Base-by-base conservation (phyloP, 2,888 invertebrate species). In the Nasonia oneida region DNA sequence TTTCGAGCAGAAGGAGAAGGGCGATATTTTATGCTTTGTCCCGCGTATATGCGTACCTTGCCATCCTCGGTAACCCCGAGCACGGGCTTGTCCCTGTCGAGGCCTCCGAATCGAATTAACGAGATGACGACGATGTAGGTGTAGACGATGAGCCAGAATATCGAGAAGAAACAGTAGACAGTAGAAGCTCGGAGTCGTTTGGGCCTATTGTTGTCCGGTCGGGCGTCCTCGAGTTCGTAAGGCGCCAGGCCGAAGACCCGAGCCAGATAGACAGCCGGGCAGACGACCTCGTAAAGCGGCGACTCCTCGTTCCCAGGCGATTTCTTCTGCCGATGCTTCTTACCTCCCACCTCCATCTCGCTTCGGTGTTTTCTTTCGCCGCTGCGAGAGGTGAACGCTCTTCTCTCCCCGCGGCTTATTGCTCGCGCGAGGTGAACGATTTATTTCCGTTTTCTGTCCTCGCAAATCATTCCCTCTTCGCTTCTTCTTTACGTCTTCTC, bases 171-270 rank as follows among this genome's bases (percentile, higher is more conserved):
- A 2, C 89, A 84, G 64, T 87, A 87, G 37, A 78, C 3, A 33
- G 78, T 86, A 1, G 91, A 92, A 0, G 91, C 89, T 0, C 89
- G 88, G 3, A 92, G 87, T 12, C 88, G 87, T 42, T 91, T 89
- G 15, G 73, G 50, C 33, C 71, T 4, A 33, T 64, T 61, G 61
- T 53, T 47, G 12, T 23, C n/a, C 18, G 39, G 39, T 18, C 57
- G 57, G 18, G 33, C n/a, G 23, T 33, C 50, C 53, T 47, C 23
- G 79, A 91, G 90, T 29, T 89, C 87, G 86, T 93, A 93, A 12
- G 93, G 93, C 3, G 91, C 91, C n/a, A 92, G 86, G 12, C 93
- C 93, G 77, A 93, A 91, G 33, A 91, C 5, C 83, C 91, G 89
- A 10, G 90, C 80, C 3, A 90, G 76, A 78, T 90, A 91, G 73